phyloP scores from a whole-genome alignment of 2,113 vertebrate genomes.

The Callochromis pleurospilus region DNA sequence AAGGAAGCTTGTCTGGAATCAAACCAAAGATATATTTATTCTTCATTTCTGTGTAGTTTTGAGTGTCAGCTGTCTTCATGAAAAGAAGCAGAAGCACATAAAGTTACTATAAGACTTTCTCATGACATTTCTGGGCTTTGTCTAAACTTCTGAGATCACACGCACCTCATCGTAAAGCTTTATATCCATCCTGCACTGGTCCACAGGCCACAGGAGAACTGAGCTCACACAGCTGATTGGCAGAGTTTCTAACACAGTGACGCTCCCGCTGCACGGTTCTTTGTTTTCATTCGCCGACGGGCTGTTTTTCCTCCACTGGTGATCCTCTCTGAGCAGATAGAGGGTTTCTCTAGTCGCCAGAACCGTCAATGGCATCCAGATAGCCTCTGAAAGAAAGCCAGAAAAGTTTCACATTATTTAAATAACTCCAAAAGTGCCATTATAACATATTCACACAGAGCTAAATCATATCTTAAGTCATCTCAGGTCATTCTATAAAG shows the following conservation, averaged over 20 bases:
- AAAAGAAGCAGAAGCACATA: background rate
- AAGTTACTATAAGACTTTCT: background rate
- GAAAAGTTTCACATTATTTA: background rate
- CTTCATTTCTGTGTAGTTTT: background rate
- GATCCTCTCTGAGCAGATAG: constrained; percentile 70
- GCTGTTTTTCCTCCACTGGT: constrained; percentile 67
- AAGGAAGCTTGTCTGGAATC: background rate
- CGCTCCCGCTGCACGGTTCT: constrained; percentile 31
- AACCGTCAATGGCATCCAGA: constrained; percentile 62
- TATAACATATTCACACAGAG: background rate
- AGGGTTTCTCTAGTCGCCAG: constrained; percentile 70
- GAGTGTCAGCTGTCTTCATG: background rate
- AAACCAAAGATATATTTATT: background rate
- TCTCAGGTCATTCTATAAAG: background rate
- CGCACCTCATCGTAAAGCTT: constrained; percentile 91
- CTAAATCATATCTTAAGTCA: background rate
- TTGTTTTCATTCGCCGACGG: background rate
- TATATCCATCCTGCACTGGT: constrained; percentile 76
- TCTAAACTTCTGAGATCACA: background rate
- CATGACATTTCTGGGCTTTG: background rate
- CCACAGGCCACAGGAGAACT: constrained; percentile 76
- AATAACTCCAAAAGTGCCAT: background rate
- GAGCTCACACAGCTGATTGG: constrained; percentile 78
- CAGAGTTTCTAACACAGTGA: constrained; percentile 56
- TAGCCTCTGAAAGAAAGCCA: constrained; percentile 29